phyloP scores from a whole-genome alignment of 2,113 vertebrate genomes.

The Psilopogon haemacephalus region DNA sequence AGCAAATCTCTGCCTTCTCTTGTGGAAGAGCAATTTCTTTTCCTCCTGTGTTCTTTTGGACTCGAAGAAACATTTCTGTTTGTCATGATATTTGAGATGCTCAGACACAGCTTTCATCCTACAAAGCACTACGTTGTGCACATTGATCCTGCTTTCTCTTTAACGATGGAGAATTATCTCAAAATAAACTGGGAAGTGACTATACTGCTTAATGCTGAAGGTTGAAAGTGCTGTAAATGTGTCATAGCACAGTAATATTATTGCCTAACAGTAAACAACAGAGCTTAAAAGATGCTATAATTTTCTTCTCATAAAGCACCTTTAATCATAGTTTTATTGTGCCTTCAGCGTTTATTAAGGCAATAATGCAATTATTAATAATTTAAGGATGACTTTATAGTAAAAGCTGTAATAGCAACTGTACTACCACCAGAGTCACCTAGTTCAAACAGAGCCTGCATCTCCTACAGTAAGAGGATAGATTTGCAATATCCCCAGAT shows the following conservation, averaged over 20 bases:
- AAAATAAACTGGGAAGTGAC: neutral
- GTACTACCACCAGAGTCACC: neutral
- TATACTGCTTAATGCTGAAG: neutral
- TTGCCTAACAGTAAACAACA: slow-evolving; percentile 28
- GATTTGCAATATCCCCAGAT: neutral
- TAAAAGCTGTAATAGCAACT: neutral
- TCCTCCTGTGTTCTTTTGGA: neutral
- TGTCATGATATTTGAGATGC: neutral
- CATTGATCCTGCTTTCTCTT: neutral
- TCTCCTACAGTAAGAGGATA: neutral
- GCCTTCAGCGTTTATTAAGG: slow-evolving; percentile 26
- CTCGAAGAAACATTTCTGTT: neutral
- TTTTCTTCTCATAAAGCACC: slow-evolving; percentile 36
- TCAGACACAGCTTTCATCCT: neutral
- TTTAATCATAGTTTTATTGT: slow-evolving; percentile 44
- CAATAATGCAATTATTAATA: slow-evolving; percentile 49
- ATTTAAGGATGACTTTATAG: slow-evolving; percentile 35
- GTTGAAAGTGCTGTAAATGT: slow-evolving; percentile 30
- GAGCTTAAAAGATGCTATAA: slow-evolving; percentile 8
- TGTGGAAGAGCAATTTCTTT: neutral
- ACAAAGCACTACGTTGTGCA: neutral
- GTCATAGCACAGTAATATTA: slow-evolving; percentile 6
- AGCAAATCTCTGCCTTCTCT: neutral
- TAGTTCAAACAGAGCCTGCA: neutral
- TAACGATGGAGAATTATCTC: neutral